Base-by-base conservation (phyloP, 1,140 invertebrate genomes). In the Diachasmimorpha longicaudata region DNA sequence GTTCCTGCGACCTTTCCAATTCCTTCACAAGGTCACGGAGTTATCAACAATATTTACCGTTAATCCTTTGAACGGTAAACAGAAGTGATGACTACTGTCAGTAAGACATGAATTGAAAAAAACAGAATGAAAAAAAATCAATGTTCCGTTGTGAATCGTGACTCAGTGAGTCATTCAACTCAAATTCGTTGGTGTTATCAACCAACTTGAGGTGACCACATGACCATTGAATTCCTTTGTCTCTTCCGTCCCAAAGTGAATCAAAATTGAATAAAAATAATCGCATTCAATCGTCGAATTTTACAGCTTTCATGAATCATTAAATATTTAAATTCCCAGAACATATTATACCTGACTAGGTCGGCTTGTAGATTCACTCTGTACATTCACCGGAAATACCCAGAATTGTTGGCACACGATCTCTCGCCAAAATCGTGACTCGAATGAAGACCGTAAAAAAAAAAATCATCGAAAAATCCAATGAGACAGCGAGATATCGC, bases 331-430 rank as follows among this genome's bases (percentile, higher is more conserved):
- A 39, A 72, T 58, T 72, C 52, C 31, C 6, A n/a, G 36, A 72
- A 72, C 11, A 72, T 31, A 37, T 48, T 13, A 73, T 66, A 73
- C 14, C 48, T 46, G 44, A 36, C 16, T 23, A 8, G 14, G 19
- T n/a, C 39, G 19, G 19, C 19, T 55, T 31, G 31, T 68, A 68
- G 31, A 37, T 37, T 19, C 14, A 67, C 25, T 67, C 23, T 16
- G 42, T 23, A 37, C 44, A 69, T 23, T 72, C 36, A 16, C 78
- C 79, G 80, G 80, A 82, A 79, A 83, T 82, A 80, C 77, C 79
- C 72, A 11, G 63, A 42, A 82, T 79, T 48, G 16, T 73, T 63
- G 25, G 19, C 55, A 42, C n/a, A 66, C 21, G 37, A 73, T 42
- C 39, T 73, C 31, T 19, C 1, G 16, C 13, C 23, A 9, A 13